phyloP scores from a whole-genome alignment of 2,113 vertebrate species.

The Thamnophis sirtalis region DNA sequence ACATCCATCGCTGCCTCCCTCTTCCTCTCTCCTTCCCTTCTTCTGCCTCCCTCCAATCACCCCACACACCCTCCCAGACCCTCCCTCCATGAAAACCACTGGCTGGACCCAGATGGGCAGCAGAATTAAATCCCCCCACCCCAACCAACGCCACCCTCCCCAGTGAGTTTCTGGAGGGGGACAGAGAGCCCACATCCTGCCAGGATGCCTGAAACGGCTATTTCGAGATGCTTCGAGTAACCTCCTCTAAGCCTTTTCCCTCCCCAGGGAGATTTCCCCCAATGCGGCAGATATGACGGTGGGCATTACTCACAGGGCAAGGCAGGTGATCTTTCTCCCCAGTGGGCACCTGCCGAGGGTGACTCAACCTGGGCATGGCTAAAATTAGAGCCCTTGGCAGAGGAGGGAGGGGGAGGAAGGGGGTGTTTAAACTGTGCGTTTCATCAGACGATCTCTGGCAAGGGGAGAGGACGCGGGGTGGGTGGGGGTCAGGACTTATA shows the following conservation, averaged over 20 bases:
- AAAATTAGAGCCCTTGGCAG: not conserved
- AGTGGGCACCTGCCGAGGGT: not conserved
- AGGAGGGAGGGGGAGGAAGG: not conserved
- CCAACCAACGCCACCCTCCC: accelerated
- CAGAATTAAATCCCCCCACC: not conserved
- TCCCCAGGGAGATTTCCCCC: not conserved
- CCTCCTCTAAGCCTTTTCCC: not conserved
- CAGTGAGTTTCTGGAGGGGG: not conserved
- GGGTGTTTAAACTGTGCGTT: too few species aligned
- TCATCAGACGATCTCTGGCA: not conserved
- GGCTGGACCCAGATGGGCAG: not conserved
- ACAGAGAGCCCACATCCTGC: not conserved
- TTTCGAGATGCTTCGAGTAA: not conserved
- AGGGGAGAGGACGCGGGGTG: not conserved
- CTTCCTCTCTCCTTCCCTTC: not conserved
- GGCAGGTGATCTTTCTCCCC: not conserved
- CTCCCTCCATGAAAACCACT: not conserved
- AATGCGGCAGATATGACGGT: not conserved
- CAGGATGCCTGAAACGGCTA: not conserved
- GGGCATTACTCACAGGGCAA: not conserved
- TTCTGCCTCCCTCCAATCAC: not conserved
- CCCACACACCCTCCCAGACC: not conserved
- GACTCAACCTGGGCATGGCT: not conserved
- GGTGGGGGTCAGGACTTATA: not conserved
- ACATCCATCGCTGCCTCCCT: not conserved